Conservation (phyloP, 2,888 invertebrate species). For the Dinocampus coccinellae region DNA sequence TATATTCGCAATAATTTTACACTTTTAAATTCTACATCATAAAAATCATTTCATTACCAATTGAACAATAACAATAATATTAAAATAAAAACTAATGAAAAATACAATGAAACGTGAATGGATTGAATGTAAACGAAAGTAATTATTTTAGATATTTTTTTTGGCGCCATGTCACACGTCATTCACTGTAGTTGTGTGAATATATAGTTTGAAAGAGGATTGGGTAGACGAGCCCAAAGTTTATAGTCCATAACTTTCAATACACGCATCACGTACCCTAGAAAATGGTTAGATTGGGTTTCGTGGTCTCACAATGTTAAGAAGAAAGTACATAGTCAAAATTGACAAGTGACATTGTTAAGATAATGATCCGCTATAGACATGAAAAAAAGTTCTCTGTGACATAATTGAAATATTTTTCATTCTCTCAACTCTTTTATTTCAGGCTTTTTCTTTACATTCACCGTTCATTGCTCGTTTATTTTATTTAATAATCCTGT, state of each 20-base stretch:
- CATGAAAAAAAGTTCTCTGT: neutral
- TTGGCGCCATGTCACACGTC: neutral
- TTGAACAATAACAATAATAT: neutral
- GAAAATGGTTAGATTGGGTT: neutral
- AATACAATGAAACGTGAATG: neutral
- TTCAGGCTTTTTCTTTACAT: neutral
- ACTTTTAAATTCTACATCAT: neutral
- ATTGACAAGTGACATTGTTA: slow-evolving; percentile 6
- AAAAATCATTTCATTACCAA: neutral
- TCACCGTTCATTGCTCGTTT: no score
- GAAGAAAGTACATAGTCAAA: neutral
- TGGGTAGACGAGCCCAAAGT: slow-evolving; percentile 25
- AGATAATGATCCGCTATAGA: neutral
- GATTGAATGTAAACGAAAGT: neutral
- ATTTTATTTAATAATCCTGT: neutral
- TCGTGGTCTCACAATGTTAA: neutral
- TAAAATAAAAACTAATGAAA: neutral
- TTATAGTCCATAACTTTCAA: slow-evolving; percentile 47
- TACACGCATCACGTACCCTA: slow-evolving; percentile 35
- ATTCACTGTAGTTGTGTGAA: neutral
- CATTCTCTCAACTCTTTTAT: neutral
- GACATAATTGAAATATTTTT: neutral
- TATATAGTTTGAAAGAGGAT: neutral
- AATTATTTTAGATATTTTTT: neutral
- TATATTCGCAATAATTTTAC: neutral